A percentile compares a stretch with the other conserved stretches of the same genome.
Evolutionary conservation across 2,888 invertebrate genomes (phyloP).

Genomic region (Chrysolina oricalcia): DNA sequence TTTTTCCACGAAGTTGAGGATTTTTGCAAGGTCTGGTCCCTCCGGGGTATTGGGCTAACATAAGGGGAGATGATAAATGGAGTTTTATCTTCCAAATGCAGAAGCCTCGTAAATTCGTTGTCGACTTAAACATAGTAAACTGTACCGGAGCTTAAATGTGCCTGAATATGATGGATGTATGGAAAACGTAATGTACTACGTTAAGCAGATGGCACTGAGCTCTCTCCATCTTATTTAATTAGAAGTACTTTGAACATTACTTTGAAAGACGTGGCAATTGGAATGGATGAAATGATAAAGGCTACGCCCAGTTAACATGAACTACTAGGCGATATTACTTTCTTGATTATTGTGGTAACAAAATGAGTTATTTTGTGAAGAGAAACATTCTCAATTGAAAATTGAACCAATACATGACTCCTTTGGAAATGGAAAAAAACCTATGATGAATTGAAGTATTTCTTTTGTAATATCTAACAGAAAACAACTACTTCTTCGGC

Average conservation of each 20-base stretch:
- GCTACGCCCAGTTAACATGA: no score
- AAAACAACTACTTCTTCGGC: no score
- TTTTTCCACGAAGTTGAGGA: constrained; percentile 31
- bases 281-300: background rate
- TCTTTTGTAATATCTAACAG: no score
- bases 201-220: background rate
- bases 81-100: constrained; percentile 57
- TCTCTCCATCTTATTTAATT: background rate
- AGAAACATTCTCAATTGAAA: no score
- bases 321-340: no score
- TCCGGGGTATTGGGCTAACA: constrained; percentile 46
- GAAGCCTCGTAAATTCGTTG: constrained; percentile 55
- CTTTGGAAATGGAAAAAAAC: no score
- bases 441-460: no score
- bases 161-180: constrained; percentile 48
- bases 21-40: constrained; percentile 41
- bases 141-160: constrained; percentile 54
- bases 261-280: background rate
- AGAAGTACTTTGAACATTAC: background rate
- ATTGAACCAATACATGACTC: no score
- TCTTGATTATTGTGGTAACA: no score
- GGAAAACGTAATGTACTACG: no score
- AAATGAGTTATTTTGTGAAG: no score
- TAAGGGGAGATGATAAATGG: constrained; percentile 57
- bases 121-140: constrained; percentile 57